Base-by-base conservation (phyloP, 2,888 invertebrate genomes). In the Diplazon laetatorius region DNA sequence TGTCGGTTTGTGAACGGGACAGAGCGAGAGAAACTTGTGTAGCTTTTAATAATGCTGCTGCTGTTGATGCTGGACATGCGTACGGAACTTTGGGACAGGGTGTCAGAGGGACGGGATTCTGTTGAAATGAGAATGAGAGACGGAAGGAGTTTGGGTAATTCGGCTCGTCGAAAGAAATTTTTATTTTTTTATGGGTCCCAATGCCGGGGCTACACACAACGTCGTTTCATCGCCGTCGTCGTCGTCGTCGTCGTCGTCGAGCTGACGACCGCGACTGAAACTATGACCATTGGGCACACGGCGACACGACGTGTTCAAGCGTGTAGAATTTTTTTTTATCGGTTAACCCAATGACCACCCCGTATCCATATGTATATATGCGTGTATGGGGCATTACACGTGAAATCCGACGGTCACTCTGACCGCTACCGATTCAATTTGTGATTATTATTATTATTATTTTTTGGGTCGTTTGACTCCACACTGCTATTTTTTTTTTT, bases 161-260 rank as follows among this genome's bases (percentile, higher is more conserved):
- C 76, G 76, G 82, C 79, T 83, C 83, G 84, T 81, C 85, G 85
- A 85, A 87, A 88, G 86, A 89, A 85, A 90, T 89, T 90, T 30
- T 88, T 89, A 85, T 89, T 89, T 90, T 30, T 88, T 89, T 89
- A 89, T 88, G 86, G 85, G 74, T 59, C 65, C 65, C 78, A 62
- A 68, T 75, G 44, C 42, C 50, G 16, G 5, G 16, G 12, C 46
- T 18, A 42, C 25, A 65, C 48, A 42, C 22, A 37, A 52, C 72
- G 42, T 42, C 46, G 14, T 16, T 39, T 42, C 77, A 50, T 71
- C 57, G 65, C 50, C 65, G 30, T 57, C n/a, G 66, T 30, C 30
- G n/a, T n/a, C n/a, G n/a, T n/a, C n/a, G n/a, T n/a, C n/a, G n/a
- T 71, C 55, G 66, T 62, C 48, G 62, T 55, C 62, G 39, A 35